These are phyloP conservation scores for Thumatha senex DNA, from an alignment of 2,888 invertebrate genomes.

Conservation along the genomic window DNA sequence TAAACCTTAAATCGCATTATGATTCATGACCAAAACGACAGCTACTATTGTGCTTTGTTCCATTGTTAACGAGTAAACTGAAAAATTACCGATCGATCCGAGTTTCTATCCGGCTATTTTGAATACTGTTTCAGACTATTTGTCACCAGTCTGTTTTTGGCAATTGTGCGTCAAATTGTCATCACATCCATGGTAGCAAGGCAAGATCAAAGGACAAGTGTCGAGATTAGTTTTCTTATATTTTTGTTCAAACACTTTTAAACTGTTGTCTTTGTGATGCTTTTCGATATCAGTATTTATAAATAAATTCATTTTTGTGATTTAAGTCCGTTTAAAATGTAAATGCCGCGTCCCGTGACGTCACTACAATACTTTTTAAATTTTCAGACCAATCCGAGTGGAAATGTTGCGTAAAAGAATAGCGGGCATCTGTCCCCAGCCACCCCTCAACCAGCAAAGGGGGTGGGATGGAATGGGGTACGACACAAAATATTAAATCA, in stretches of 20 bases:
- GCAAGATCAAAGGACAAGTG: too few species aligned
- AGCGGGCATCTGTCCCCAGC: constrained; percentile 38
- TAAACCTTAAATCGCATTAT: constrained; percentile 20
- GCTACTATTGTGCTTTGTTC: constrained; percentile 39
- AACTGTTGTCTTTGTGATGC: too few species aligned
- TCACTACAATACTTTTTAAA: constrained; percentile 27
- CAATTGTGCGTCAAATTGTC: too few species aligned
- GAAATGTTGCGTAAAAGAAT: constrained; percentile 37
- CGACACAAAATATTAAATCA: constrained; percentile 35
- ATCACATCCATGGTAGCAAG: too few species aligned
- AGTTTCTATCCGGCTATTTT: constrained; percentile 18
- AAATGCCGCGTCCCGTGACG: constrained; percentile 7
- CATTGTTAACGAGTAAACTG: constrained; percentile 30
- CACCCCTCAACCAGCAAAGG: constrained; percentile 28
- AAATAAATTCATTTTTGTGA: too few species aligned
- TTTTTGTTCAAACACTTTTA: too few species aligned
- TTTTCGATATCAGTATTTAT: too few species aligned
- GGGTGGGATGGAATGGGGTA: constrained; percentile 12
- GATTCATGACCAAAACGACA: constrained; percentile 31
- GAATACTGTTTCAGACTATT: background rate
- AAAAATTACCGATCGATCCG: constrained; percentile 30
- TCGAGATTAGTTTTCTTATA: too few species aligned
- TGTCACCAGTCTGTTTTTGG: background rate
- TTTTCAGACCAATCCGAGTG: constrained; percentile 33
- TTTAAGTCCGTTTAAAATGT: background rate